Evolutionary conservation across 2,888 invertebrate species (phyloP).

Genomic region (Tenthredo scrophulariae): DNA sequence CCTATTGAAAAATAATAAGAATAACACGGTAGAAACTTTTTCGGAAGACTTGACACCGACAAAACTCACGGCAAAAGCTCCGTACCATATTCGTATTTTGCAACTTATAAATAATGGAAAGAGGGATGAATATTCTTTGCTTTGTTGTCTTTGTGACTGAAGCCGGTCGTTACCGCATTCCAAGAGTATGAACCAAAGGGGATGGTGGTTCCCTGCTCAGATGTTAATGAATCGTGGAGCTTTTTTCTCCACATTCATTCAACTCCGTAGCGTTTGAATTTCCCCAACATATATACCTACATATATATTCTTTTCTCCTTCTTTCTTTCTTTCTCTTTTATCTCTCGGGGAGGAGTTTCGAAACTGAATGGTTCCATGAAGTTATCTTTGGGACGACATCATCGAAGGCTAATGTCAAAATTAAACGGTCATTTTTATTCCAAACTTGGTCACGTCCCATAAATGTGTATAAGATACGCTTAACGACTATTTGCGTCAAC

Average conservation of each 20-base stretch:
- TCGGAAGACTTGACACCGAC: background rate
- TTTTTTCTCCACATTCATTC: constrained; percentile 10
- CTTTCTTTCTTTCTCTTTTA: background rate
- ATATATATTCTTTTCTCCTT: no score
- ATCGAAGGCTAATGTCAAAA: constrained; percentile 52
- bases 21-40: background rate
- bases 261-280: background rate
- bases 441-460: constrained; percentile 60
- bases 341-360: background rate
- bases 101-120: constrained; percentile 48
- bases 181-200: constrained; percentile 2
- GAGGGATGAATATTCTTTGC: constrained; percentile 37
- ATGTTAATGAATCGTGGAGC: constrained; percentile 35
- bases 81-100: constrained; percentile 32
- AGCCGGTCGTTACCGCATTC: constrained; percentile 39
- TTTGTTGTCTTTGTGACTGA: constrained; percentile 45
- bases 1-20: background rate
- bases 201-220: background rate
- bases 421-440: constrained; percentile 62
- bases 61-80: constrained; percentile 1
- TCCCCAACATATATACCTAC: no score
- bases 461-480: constrained; percentile 57
- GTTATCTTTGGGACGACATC: constrained; percentile 32
- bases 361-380: background rate
- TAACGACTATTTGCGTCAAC: constrained; percentile 49